A percentile compares a stretch with the other conserved stretches of the same genome.
These are phyloP conservation scores for Orbicella faveolata DNA, from an alignment of 64 coral and sea anemone genomes.

Conservation along the genomic window DNA sequence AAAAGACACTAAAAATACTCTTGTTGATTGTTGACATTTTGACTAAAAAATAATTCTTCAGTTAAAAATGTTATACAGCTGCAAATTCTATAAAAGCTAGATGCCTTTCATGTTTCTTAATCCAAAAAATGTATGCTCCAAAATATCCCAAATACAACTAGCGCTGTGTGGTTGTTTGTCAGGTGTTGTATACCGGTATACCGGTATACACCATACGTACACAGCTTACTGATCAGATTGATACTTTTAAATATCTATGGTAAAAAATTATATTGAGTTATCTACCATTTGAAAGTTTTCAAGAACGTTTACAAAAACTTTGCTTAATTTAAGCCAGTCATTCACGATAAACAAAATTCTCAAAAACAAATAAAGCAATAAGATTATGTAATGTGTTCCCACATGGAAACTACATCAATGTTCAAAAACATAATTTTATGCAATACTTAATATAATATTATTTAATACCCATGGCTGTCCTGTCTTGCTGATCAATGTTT, in stretches of 20 bases:
- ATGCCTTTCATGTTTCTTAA: background rate
- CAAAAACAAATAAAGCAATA: conserved; percentile 21
- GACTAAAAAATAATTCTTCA: background rate
- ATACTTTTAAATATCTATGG: background rate
- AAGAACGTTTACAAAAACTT: background rate
- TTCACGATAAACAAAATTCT: conserved; percentile 4
- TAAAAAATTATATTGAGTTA: background rate
- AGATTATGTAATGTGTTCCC: conserved; percentile 10
- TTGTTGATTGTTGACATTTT: background rate
- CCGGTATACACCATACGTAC: too few species aligned
- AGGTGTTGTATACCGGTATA: too few species aligned
- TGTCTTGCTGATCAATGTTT: conserved; percentile 9
- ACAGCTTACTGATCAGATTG: too few species aligned
- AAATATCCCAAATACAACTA: too few species aligned
- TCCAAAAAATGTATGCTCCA: background rate
- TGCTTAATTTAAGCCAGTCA: conserved; percentile 46
- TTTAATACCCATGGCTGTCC: conserved; percentile 19
- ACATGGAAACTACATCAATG: conserved; percentile 44
- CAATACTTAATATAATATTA: conserved; percentile 13
- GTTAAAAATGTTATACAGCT: background rate
- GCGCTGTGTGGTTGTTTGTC: too few species aligned
- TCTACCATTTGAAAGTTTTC: background rate
- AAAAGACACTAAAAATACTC: background rate
- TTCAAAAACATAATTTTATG: conserved; percentile 47
- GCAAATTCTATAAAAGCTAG: conserved; percentile 22